These are phyloP conservation scores for Falco berigora DNA, from an alignment of 2,797 vertebrate species.

Conservation along the genomic window DNA sequence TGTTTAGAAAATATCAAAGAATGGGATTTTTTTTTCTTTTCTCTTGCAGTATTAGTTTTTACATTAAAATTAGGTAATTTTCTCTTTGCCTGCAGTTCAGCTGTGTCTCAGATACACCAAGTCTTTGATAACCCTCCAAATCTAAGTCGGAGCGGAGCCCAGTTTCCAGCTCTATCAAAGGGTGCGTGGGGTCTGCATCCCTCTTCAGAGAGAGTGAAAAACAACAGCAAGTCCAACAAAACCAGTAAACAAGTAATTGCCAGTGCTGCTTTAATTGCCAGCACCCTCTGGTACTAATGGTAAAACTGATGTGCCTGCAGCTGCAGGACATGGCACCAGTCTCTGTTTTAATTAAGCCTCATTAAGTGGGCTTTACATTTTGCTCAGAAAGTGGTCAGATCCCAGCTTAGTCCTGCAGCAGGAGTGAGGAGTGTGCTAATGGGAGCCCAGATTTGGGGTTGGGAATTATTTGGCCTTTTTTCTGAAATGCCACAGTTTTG, in stretches of 20 bases:
- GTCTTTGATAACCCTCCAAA: background rate
- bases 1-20: background rate
- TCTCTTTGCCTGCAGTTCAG: background rate
- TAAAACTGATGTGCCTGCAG: background rate
- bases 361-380: background rate
- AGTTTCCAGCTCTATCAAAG: background rate
- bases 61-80: background rate
- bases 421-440: background rate
- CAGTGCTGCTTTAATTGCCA: background rate
- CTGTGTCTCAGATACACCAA: background rate
- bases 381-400: background rate
- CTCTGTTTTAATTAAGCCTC: background rate
- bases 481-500: background rate
- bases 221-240: background rate
- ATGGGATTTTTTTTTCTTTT: background rate
- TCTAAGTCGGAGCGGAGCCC: rapidly evolving
- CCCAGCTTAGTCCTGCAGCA: background rate
- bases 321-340: background rate
- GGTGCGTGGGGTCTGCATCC: background rate
- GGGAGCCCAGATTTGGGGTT: background rate
- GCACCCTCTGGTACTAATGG: background rate
- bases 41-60: background rate
- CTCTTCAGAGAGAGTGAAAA: background rate
- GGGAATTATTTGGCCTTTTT: background rate
- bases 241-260: background rate